These are phyloP conservation scores for Pachypsylla venusta DNA, from an alignment of 1,140 invertebrate species.

Conservation along the genomic window DNA sequence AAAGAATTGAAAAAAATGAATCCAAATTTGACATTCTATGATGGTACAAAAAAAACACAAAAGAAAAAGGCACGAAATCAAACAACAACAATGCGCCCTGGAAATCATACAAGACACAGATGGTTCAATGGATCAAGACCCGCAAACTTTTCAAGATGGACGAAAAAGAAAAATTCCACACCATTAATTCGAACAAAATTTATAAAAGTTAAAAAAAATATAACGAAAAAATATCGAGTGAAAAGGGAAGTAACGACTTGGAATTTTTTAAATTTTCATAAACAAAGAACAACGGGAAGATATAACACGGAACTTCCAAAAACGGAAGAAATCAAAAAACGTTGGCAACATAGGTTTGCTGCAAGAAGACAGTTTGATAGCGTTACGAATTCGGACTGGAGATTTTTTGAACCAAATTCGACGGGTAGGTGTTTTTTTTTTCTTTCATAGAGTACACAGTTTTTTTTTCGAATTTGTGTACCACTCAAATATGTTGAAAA, in stretches of 20 bases:
- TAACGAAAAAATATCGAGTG: too few relatives aligned
- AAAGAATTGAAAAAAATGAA: background rate
- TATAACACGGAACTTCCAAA: background rate
- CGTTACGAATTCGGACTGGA: background rate
- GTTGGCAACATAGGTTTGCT: background rate
- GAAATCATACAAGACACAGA: background rate
- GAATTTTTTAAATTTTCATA: background rate
- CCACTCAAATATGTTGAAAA: too few relatives aligned
- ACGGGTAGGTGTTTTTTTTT: too few relatives aligned
- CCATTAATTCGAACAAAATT: background rate
- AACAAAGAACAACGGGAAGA: background rate
- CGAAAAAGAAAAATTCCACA: slow-evolving; percentile 5
- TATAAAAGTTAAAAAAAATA: background rate
- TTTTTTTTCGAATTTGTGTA: too few relatives aligned
- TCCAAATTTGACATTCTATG: background rate
- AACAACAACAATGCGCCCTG: background rate
- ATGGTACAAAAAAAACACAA: background rate
- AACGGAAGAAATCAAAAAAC: background rate
- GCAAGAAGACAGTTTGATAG: background rate
- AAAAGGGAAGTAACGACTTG: background rate
- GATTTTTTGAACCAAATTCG: background rate
- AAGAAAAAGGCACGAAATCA: background rate
- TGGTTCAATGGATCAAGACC: background rate
- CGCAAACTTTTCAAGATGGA: background rate
- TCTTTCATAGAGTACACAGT: too few relatives aligned